phyloP scores from a whole-genome alignment of 2,113 vertebrate genomes.

The Engraulis encrasicolus region DNA sequence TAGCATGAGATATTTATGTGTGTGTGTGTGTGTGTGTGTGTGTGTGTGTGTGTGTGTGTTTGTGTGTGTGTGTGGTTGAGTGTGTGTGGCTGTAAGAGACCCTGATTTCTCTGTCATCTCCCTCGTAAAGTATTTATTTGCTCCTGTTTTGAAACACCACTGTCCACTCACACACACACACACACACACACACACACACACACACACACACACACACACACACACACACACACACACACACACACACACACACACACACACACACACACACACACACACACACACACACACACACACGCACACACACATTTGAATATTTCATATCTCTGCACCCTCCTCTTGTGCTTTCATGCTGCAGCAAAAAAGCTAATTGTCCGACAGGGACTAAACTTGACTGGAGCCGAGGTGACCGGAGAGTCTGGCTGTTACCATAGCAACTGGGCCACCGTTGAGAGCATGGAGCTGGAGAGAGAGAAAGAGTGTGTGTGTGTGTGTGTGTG shows the following conservation, averaged over 20 bases:
- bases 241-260: no score
- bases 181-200: no score
- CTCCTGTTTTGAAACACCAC: not conserved
- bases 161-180: no score
- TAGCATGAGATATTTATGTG: not conserved
- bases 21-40: conserved; percentile 10
- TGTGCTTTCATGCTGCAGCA: conserved; percentile 13
- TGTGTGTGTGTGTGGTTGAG: no score
- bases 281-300: no score
- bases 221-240: no score
- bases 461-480: no score
- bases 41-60: not conserved
- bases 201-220: no score
- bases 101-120: not conserved
- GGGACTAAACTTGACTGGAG: conserved; percentile 13
- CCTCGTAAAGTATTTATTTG: conserved; percentile 18
- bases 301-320: conserved; percentile 17
- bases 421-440: conserved; percentile 14
- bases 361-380: conserved; percentile 20
- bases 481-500: not conserved
- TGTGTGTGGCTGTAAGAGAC: not conserved
- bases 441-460: not conserved
- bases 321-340: not conserved
- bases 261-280: no score
- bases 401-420: conserved; percentile 18